phyloP scores from a whole-genome alignment of 2,113 vertebrate genomes.

The Canis aureus region DNA sequence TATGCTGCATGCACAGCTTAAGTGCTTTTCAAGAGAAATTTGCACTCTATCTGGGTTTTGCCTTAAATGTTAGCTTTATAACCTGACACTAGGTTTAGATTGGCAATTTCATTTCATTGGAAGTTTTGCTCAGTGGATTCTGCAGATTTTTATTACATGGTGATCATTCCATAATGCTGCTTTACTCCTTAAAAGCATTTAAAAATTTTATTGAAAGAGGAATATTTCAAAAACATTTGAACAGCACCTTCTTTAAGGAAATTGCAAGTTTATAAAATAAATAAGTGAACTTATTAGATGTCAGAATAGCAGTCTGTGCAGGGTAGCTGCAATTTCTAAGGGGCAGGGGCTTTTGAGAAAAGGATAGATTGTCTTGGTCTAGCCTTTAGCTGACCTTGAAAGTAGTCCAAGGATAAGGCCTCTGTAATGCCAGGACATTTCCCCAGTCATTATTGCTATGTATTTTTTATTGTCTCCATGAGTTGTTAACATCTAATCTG shows the following conservation, averaged over 20 bases:
- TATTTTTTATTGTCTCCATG: not conserved
- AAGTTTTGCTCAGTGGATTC: not conserved
- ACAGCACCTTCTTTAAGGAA: conserved; percentile 26
- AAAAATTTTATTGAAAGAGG: not conserved
- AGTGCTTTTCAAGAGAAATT: not conserved
- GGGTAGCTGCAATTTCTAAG: not conserved
- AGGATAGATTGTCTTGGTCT: not conserved
- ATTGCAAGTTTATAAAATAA: not conserved
- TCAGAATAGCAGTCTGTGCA: not conserved
- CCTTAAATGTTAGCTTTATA: not conserved
- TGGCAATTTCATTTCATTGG: not conserved
- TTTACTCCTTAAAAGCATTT: conserved; percentile 42
- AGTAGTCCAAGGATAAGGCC: not conserved
- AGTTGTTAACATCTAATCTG: not conserved
- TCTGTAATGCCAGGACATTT: not conserved
- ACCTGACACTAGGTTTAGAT: not conserved
- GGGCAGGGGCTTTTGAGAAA: not conserved
- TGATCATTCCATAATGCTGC: not conserved
- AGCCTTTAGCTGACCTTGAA: not conserved
- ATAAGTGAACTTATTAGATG: not conserved
- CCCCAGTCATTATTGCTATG: not conserved
- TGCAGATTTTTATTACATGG: conserved; percentile 29
- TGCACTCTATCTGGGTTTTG: not conserved
- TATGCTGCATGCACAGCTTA: not conserved
- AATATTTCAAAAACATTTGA: conserved; percentile 38